phyloP scores from a whole-genome alignment of 2,113 vertebrate genomes.

The Corythornis vintsioides region DNA sequence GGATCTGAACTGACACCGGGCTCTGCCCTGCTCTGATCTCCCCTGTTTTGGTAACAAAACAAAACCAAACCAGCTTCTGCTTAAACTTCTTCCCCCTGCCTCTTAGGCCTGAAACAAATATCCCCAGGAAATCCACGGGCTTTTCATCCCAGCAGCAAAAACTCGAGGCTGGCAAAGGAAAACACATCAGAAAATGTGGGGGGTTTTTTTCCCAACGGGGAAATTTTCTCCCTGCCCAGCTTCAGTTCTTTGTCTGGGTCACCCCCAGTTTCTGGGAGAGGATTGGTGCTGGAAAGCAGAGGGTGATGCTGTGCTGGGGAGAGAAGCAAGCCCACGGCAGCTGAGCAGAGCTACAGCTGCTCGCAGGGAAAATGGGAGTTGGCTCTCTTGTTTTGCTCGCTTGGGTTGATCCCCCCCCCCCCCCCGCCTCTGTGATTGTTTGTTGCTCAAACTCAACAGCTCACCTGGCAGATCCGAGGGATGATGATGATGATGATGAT shows the following conservation, averaged over 20 bases:
- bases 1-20: background rate
- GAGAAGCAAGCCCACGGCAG: background rate
- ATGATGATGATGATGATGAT: no score
- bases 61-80: background rate
- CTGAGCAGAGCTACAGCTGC: background rate
- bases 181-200: no score
- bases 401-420: no score
- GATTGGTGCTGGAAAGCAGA: no score
- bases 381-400: background rate
- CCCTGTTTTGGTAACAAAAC: conserved; percentile 39
- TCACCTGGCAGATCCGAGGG: background rate
- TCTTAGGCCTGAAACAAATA: no score
- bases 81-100: background rate
- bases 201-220: no score
- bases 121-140: no score
- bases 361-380: background rate
- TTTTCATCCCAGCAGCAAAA: no score
- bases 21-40: background rate
- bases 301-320: background rate
- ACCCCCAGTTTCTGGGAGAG: no score
- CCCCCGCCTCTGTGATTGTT: background rate
- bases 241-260: no score
- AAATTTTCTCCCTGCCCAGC: no score
- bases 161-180: no score
- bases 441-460: background rate